Percentiles rank a stretch among this genome's conserved stretches.
Evolutionary conservation across 2,113 vertebrate species (phyloP).

Genomic region (Cryptoleucopteryx plumbea): DNA sequence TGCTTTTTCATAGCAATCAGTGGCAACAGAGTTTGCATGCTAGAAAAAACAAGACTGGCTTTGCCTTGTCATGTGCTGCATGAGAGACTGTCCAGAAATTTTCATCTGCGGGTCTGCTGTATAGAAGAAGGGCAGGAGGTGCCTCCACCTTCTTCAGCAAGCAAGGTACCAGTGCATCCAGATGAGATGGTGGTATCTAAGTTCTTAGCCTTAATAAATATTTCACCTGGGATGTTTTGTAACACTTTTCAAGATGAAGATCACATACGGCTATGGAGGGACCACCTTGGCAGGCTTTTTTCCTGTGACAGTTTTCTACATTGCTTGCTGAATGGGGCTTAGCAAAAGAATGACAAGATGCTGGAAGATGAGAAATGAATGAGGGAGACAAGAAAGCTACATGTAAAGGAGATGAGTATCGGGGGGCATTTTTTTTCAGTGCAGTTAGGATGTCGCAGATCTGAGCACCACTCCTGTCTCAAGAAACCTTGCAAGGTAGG

Average conservation of each 20-base stretch:
- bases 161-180: not conserved
- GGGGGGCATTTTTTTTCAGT: not conserved
- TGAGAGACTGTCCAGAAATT: not conserved
- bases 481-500: not conserved
- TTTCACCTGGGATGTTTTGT: not conserved
- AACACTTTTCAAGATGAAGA: not conserved
- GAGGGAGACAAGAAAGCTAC: not conserved
- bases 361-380: not conserved
- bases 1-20: not conserved
- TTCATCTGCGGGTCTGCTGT: not conserved
- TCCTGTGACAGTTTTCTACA: not conserved
- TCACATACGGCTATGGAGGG: not conserved
- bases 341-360: not conserved
- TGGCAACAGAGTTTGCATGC: not conserved
- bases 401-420: not conserved
- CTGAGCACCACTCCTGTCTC: not conserved
- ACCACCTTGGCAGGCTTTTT: not conserved
- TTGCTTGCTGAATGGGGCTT: not conserved
- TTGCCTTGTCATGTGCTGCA: not conserved
- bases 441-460: not conserved
- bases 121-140: not conserved
- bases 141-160: not conserved
- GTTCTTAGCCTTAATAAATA: not conserved
- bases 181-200: not conserved
- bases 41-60: not conserved